Conservation (phyloP, 2,888 invertebrate genomes). For the Nezara viridula region DNA sequence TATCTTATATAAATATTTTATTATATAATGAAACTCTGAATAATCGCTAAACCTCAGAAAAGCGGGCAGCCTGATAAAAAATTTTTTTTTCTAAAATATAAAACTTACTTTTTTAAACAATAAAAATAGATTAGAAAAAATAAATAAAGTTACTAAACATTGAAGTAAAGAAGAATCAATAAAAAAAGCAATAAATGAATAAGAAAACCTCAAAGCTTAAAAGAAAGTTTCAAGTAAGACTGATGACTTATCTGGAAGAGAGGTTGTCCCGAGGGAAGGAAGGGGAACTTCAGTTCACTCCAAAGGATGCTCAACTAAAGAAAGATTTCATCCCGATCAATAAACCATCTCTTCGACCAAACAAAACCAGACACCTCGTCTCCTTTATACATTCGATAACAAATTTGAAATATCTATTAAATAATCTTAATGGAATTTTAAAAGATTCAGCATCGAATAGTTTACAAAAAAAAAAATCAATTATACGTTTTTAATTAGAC, state of each 20-base stretch:
- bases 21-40: no score
- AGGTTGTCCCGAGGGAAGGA: not conserved
- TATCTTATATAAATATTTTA: no score
- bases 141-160: not conserved
- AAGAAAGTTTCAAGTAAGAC: conserved; percentile 3
- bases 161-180: not conserved
- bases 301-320: not conserved
- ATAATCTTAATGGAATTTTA: not conserved
- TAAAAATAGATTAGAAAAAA: no score
- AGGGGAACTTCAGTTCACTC: not conserved
- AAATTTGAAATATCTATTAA: not conserved
- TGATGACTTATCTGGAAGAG: not conserved
- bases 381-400: not conserved
- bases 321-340: conserved; percentile 26
- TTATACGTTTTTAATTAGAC: not conserved
- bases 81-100: no score
- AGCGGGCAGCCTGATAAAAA: no score
- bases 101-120: no score
- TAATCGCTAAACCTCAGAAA: no score
- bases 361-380: not conserved
- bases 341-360: not conserved
- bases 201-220: not conserved
- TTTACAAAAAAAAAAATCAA: not conserved
- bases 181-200: not conserved
- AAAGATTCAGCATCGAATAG: not conserved